Evolutionary conservation across 2,888 invertebrate genomes (phyloP).

Genomic region (Drosophila buzzatii): DNA sequence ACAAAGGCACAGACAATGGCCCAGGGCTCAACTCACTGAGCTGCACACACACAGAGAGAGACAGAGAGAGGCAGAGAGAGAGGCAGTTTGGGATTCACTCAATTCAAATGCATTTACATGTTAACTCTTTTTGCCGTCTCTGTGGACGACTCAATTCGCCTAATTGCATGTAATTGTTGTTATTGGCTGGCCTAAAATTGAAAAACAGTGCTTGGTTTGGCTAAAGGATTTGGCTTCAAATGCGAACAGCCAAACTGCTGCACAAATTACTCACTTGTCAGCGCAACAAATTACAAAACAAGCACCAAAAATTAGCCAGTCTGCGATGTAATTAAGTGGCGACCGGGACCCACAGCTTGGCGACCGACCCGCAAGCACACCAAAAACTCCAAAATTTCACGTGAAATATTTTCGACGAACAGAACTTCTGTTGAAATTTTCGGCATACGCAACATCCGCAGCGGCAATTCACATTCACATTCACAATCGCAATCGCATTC

Average conservation of each 20-base stretch:
- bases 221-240: conserved; percentile 59
- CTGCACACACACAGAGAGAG: background rate
- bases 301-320: conserved; percentile 56
- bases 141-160: conserved; percentile 74
- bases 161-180: conserved; percentile 77
- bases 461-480: conserved; percentile 40
- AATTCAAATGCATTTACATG: conserved; percentile 70
- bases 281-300: conserved; percentile 55
- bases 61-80: background rate
- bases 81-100: conserved; percentile 29
- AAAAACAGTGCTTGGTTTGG: conserved; percentile 19
- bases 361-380: conserved; percentile 27
- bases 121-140: conserved; percentile 21
- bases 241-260: conserved; percentile 17
- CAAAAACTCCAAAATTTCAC: conserved; percentile 54
- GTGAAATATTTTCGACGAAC: conserved; percentile 60
- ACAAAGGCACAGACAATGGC: conserved; percentile 70
- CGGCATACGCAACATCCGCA: conserved; percentile 66
- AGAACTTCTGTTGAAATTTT: conserved; percentile 78
- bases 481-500: conserved; percentile 46
- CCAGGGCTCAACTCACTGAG: conserved; percentile 38
- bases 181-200: conserved; percentile 43
- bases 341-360: conserved; percentile 19
- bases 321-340: conserved; percentile 54
- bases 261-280: conserved; percentile 65